Conservation (phyloP, 2,113 vertebrate species). For the Alces alces region DNA sequence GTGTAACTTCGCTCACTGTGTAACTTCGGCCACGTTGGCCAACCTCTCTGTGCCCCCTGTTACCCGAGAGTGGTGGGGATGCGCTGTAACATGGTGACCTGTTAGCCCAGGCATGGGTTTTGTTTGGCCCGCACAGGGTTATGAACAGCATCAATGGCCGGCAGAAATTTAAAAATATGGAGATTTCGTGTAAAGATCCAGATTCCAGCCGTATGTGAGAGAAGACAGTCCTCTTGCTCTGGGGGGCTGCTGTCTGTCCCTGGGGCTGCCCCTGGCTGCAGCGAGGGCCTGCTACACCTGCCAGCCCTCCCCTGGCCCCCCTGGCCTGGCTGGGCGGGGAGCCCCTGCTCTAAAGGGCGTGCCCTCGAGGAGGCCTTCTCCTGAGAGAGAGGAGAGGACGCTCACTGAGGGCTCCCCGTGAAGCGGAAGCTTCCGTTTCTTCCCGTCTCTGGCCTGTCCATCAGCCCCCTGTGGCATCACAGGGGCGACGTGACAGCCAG, state of each 20-base stretch:
- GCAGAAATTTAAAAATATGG: background rate
- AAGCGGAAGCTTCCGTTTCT: background rate
- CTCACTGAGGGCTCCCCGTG: background rate
- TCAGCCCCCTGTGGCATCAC: background rate
- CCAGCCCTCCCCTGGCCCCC: background rate
- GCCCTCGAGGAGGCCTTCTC: background rate
- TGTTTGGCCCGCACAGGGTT: background rate
- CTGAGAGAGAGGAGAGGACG: background rate
- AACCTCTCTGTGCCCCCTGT: background rate
- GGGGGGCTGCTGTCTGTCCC: background rate
- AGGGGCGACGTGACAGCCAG: background rate
- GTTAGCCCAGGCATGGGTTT: background rate
- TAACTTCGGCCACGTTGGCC: background rate
- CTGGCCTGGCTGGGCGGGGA: too few species aligned
- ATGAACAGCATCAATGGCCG: background rate
- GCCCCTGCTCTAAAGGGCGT: background rate
- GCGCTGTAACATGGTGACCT: background rate
- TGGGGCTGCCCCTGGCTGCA: background rate
- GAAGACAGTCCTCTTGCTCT: background rate
- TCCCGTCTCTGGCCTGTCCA: background rate
- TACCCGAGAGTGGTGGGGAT: background rate
- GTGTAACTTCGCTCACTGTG: background rate
- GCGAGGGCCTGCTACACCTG: background rate
- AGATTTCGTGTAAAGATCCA: background rate
- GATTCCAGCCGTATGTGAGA: background rate